These are phyloP conservation scores for Drosophila vallismaia DNA, from an alignment of 2,888 invertebrate genomes.

Conservation along the genomic window DNA sequence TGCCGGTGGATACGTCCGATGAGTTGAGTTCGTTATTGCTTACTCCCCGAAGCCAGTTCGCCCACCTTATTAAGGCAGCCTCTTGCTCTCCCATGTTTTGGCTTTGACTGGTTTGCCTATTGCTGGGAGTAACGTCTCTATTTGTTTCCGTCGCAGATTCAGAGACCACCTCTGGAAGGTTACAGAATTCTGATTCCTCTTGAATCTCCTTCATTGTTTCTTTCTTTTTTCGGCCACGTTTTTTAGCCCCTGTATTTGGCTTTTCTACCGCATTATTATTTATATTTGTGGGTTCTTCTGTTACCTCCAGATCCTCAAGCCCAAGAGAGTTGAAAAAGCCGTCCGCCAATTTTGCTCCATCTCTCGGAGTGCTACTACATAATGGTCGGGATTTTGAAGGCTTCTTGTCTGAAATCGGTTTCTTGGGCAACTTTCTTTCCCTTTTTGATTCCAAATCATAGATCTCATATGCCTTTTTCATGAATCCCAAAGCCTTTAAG, in stretches of 20 bases:
- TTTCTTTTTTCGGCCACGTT: neutral
- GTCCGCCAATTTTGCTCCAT: neutral
- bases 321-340: conserved; percentile 1
- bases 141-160: neutral
- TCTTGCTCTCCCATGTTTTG: neutral
- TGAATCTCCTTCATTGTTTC: neutral
- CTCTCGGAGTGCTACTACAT: conserved; percentile 31
- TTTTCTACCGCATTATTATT: neutral
- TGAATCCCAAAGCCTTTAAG: neutral
- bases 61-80: neutral
- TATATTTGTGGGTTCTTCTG: neutral
- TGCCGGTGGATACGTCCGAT: neutral
- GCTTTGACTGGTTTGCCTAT: neutral
- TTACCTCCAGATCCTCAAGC: neutral
- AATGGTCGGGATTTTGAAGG: neutral
- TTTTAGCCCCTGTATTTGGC: neutral
- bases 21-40: neutral
- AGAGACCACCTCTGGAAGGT: neutral
- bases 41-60: conserved; percentile 22
- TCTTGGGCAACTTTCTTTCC: neutral
- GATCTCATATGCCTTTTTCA: neutral
- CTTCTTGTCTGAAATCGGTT: neutral
- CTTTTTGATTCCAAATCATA: neutral
- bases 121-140: neutral
- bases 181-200: neutral